phyloP scores from a whole-genome alignment of 2,113 vertebrate genomes.

The Porphyrio hochstetteri region DNA sequence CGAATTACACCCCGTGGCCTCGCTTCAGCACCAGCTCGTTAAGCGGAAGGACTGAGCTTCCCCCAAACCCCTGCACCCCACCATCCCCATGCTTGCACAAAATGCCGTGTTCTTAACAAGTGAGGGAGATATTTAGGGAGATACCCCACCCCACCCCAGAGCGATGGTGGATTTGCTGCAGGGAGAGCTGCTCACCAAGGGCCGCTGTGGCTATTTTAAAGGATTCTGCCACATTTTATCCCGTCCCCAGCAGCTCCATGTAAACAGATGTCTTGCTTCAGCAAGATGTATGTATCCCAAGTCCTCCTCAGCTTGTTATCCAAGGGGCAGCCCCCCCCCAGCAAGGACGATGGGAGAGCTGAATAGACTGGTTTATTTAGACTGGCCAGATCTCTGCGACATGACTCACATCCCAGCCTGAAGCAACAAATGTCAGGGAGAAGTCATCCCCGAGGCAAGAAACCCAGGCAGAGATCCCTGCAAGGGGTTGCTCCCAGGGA shows the following conservation, averaged over 20 bases:
- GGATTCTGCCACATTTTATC: not conserved
- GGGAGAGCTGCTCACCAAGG: rapidly evolving
- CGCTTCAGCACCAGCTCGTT: not conserved
- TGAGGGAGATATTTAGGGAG: not conserved
- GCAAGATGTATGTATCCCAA: not conserved
- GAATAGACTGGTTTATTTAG: constrained; percentile 45
- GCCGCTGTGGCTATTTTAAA: not conserved
- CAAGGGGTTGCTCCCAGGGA: not conserved
- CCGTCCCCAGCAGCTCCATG: not conserved
- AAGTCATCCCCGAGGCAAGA: not conserved
- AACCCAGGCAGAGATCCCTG: not conserved
- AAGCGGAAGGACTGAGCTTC: not conserved
- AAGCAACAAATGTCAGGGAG: not conserved
- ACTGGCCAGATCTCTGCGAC: constrained; percentile 7
- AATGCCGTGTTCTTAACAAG: not conserved
- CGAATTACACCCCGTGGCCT: not conserved
- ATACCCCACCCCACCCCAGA: no score
- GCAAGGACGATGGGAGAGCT: not conserved
- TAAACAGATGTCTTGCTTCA: constrained; percentile 42
- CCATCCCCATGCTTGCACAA: rapidly evolving
- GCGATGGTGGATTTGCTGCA: not conserved
- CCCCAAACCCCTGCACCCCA: not conserved
- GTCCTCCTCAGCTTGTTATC: not conserved
- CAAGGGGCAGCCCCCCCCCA: not conserved
- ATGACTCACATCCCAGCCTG: not conserved